Conservation (phyloP, 2,113 vertebrate genomes). For the Vulpes vulpes region DNA sequence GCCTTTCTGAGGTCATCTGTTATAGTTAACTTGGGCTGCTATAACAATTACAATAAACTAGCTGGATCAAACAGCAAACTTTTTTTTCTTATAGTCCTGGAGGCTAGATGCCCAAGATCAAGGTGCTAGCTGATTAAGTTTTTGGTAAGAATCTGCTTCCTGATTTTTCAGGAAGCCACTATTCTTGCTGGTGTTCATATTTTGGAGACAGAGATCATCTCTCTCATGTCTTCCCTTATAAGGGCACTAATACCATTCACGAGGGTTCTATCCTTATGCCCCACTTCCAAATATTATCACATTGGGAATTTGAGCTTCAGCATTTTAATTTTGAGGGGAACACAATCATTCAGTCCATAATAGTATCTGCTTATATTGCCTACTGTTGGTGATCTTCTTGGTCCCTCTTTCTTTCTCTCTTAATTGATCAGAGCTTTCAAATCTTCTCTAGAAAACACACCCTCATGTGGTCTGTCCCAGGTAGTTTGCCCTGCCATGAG, state of each 20-base stretch:
- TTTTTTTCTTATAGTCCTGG: background rate
- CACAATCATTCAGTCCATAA: background rate
- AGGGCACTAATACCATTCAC: background rate
- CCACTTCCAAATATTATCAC: background rate
- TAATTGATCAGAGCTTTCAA: background rate
- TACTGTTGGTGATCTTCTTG: background rate
- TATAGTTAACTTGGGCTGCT: background rate
- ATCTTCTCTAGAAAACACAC: background rate
- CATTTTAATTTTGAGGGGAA: background rate
- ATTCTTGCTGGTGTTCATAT: background rate
- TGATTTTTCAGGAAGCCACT: background rate
- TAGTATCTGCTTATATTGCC: background rate
- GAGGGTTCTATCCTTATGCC: background rate
- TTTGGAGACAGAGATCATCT: background rate
- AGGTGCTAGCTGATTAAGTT: background rate
- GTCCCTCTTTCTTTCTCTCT: background rate
- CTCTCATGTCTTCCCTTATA: background rate
- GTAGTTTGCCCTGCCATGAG: background rate
- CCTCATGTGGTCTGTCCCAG: background rate
- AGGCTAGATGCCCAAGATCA: background rate
- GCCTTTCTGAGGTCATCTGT: background rate
- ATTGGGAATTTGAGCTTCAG: background rate
- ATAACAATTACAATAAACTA: background rate
- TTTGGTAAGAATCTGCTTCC: background rate
- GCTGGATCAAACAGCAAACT: background rate